A percentile compares a stretch with the other conserved stretches of the same genome.
These are phyloP conservation scores for Scaptodrosophila lebanonensis DNA, from an alignment of 1,140 invertebrate species.

Conservation along the genomic window DNA sequence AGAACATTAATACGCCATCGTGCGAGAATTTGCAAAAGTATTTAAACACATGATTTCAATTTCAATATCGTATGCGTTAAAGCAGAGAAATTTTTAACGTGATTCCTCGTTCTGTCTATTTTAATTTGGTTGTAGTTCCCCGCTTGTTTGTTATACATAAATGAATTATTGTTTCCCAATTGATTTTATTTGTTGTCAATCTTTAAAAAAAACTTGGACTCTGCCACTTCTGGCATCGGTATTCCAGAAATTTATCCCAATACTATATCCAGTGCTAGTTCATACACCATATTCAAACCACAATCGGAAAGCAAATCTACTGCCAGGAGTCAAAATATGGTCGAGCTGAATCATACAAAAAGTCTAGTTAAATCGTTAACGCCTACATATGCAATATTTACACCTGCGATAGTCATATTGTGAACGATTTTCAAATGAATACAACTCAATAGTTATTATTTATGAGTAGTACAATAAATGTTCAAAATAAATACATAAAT, in stretches of 20 bases:
- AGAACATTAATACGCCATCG: conserved; percentile 90
- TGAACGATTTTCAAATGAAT: conserved; percentile 15
- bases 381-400: conserved; percentile 19
- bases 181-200: conserved; percentile 35
- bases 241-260: too few relatives aligned
- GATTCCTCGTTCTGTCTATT: conserved; percentile 23
- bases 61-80: conserved; percentile 10
- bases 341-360: too few relatives aligned
- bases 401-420: conserved; percentile 42
- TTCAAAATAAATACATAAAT: conserved; percentile 27
- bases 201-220: too few relatives aligned
- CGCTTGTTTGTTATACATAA: conserved; percentile 60
- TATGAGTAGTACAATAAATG: conserved; percentile 45
- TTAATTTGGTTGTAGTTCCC: conserved; percentile 46
- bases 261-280: too few relatives aligned
- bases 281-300: too few relatives aligned
- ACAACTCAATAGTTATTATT: conserved; percentile 2
- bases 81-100: conserved; percentile 33
- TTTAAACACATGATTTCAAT: conserved; percentile 77
- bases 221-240: too few relatives aligned
- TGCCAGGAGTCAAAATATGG: too few relatives aligned
- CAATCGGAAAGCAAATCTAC: too few relatives aligned
- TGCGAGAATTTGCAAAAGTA: conserved; percentile 89
- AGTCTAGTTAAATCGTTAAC: too few relatives aligned
- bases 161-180: conserved; percentile 40